Conservation (phyloP, 1,140 invertebrate species). For the Drosophila tristis region DNA sequence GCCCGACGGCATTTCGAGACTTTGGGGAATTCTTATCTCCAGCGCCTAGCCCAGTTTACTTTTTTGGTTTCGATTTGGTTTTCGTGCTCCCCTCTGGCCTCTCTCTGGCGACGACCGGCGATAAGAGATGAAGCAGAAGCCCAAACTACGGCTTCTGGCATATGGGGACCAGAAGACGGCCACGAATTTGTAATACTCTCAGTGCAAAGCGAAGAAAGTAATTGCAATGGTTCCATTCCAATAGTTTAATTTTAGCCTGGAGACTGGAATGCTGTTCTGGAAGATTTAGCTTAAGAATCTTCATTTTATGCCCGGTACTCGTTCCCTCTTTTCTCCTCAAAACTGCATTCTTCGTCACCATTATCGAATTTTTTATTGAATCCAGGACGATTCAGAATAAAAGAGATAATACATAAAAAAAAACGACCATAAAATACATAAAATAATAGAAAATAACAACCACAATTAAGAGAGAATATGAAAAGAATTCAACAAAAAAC, state of each 20-base stretch:
- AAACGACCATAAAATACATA: no score
- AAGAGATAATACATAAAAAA: no score
- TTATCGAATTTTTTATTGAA: no score
- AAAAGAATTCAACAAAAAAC: no score
- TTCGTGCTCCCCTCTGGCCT: slow-evolving; percentile 8
- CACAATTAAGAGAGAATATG: no score
- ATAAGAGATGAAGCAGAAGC: slow-evolving; percentile 28
- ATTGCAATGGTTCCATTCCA: background rate
- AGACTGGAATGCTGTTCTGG: background rate
- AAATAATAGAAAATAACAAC: no score
- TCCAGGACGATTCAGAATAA: no score
- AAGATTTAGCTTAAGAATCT: background rate
- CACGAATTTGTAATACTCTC: slow-evolving; percentile 5
- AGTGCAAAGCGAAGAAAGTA: background rate
- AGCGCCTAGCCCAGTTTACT: slow-evolving; percentile 53
- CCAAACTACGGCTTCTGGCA: slow-evolving; percentile 1
- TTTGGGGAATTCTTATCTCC: slow-evolving; percentile 47
- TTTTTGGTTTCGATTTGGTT: slow-evolving; percentile 29
- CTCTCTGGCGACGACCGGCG: slow-evolving; percentile 7
- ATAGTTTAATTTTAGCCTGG: no score
- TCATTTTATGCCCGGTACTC: no score
- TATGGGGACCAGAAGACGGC: background rate
- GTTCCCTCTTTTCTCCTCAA: no score
- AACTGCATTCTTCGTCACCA: no score
- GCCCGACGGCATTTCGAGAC: slow-evolving; percentile 27